Base-by-base conservation (phyloP, 2,888 invertebrate species). In the Augiades crinisus region DNA sequence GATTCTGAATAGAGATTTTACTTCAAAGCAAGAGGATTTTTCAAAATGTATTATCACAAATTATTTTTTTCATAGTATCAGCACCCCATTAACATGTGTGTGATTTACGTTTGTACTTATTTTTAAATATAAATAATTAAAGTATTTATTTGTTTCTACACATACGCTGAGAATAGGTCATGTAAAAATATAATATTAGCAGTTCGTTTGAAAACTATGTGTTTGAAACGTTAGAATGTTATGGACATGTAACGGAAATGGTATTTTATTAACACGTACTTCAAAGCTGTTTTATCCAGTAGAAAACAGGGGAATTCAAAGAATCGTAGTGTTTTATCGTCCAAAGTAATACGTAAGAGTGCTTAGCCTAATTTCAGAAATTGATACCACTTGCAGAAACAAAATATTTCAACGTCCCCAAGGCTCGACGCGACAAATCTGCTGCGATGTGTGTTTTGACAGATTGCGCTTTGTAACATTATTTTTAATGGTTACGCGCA, bases 151-250 rank as follows among this genome's bases (percentile, higher is more conserved):
- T 4, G 5, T 30, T 30, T 10, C n/a, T 30, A 12, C 12, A 12
- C n/a, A 30, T 12, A 30, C 73, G 74, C 67, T 72, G 64, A 78
- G 77, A 81, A 80, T 83, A 70, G 82, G 83, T 83, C 84, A 79
- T 59, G 59, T 74, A 70, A 71, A 81, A 84, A 84, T 83, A 84
- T 81, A 80, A 78, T 78, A 75, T 78, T 74, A 67, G 75, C 16
- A 75, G 59, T 80, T 79, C 78, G 75, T 81, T 76, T 78, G 74
- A 72, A 81, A 75, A 75, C 75, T 10, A 27, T 70, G 68, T 71
- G 65, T 65, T 60, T 56, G 61, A 53, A 52, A 61, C 64, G 64
- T 59, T 62, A 63, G 66, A 61, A 64, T 63, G 62, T 51, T 64
- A 60, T 77, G 73, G 78, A 75, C 50, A 47, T 55, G 53, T 53